Conservation (phyloP, 2,113 vertebrate genomes). For the Etheostoma spectabile region DNA sequence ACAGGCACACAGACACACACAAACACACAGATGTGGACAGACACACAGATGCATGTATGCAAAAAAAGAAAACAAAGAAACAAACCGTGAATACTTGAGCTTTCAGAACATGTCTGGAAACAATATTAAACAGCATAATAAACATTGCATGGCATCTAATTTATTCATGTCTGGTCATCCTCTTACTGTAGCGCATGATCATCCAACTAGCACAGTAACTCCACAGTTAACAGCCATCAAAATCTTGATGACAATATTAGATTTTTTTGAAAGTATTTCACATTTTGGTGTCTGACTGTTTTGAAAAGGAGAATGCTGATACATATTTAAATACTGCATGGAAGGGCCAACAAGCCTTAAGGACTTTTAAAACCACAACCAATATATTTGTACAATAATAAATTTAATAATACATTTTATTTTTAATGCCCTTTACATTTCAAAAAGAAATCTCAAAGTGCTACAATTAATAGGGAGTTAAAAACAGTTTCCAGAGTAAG, state of each 20-base stretch:
- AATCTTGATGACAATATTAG: neutral
- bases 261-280: neutral
- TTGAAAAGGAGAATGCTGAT: neutral
- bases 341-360: too few species aligned
- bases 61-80: constrained; percentile 21
- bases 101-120: neutral
- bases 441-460: too few species aligned
- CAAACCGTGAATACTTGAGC: constrained; percentile 14
- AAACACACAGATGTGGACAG: neutral
- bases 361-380: too few species aligned
- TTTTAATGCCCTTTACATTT: too few species aligned
- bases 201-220: neutral
- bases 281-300: neutral
- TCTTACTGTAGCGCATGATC: neutral
- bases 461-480: too few species aligned
- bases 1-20: neutral
- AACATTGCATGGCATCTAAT: neutral
- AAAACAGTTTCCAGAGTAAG: too few species aligned
- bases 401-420: too few species aligned
- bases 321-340: neutral
- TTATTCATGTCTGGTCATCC: neutral
- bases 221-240: neutral
- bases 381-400: too few species aligned
- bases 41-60: neutral
- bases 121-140: neutral